Percentiles rank a stretch among this genome's conserved stretches.
phyloP scores from a whole-genome alignment of 2,888 invertebrate genomes.

The Neuroscelio doddi region DNA sequence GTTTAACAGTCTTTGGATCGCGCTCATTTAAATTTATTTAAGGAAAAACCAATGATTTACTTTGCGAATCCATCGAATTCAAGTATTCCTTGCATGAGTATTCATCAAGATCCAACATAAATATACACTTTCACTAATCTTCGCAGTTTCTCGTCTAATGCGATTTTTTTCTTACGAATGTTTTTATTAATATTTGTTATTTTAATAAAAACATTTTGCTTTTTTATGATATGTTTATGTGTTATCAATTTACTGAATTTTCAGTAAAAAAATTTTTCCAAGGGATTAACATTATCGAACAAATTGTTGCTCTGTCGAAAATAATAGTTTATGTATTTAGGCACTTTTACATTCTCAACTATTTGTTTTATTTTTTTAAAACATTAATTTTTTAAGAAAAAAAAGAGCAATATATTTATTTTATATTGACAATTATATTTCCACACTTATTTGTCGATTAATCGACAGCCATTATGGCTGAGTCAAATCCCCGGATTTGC shows the following conservation, averaged over 20 bases:
- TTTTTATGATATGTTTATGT: too few relatives aligned
- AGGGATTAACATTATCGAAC: conserved; percentile 18
- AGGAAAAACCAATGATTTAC: neutral
- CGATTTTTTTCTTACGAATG: too few relatives aligned
- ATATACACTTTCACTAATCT: conserved; percentile 7
- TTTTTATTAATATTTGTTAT: conserved; percentile 5
- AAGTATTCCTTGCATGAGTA: conserved; percentile 26
- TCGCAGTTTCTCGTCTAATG: conserved; percentile 3
- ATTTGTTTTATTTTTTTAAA: neutral
- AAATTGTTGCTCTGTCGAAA: conserved; percentile 16
- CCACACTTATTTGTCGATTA: too few relatives aligned
- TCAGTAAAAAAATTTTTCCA: too few relatives aligned
- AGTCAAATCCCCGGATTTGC: too few relatives aligned
- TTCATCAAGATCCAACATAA: conserved; percentile 26
- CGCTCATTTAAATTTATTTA: neutral
- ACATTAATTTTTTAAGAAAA: too few relatives aligned
- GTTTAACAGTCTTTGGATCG: conserved; percentile 26
- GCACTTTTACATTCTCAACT: conserved; percentile 25
- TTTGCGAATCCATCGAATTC: conserved; percentile 1
- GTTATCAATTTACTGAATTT: too few relatives aligned
- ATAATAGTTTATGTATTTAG: conserved; percentile 21
- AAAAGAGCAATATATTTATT: too few relatives aligned
- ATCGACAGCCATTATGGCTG: too few relatives aligned
- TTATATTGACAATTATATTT: too few relatives aligned
- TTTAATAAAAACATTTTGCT: neutral